Conservation (phyloP, 2,888 invertebrate species). For the Drosophila recens region DNA sequence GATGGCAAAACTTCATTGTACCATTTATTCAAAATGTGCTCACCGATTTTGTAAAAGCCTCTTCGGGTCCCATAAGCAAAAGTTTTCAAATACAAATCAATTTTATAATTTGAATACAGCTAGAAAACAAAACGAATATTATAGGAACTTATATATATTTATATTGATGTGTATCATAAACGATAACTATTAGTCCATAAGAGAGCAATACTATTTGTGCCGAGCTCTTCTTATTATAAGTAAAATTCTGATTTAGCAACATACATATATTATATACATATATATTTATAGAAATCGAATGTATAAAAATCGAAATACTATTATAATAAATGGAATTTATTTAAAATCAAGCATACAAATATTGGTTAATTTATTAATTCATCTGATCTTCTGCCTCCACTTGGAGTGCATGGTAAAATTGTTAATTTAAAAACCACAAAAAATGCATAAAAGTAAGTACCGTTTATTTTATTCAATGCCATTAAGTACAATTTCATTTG, state of each 20-base stretch:
- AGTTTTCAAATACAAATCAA: conserved; percentile 29
- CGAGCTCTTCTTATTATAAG: conserved; percentile 61
- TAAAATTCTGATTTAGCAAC: conserved; percentile 35
- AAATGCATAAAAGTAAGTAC: conserved; percentile 46
- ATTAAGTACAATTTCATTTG: conserved; percentile 57
- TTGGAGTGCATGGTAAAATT: too few relatives aligned
- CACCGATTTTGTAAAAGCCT: conserved; percentile 72
- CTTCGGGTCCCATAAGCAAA: conserved; percentile 23
- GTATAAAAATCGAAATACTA: conserved; percentile 25
- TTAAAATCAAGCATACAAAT: not conserved
- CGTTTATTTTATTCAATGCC: conserved; percentile 45
- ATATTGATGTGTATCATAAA: conserved; percentile 48
- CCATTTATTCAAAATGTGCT: conserved; percentile 63
- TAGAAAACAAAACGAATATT: conserved; percentile 41
- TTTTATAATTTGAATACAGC: conserved; percentile 59
- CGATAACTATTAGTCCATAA: conserved; percentile 67
- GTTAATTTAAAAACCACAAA: too few relatives aligned
- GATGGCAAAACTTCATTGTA: conserved; percentile 22
- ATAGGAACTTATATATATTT: conserved; percentile 33
- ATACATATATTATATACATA: conserved; percentile 40
- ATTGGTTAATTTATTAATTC: not conserved
- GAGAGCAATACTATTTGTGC: conserved; percentile 71
- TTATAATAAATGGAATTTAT: conserved; percentile 18
- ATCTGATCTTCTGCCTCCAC: too few relatives aligned
- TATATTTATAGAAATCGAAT: conserved; percentile 33